phyloP scores from a whole-genome alignment of 2,113 vertebrate species.

The Bufo bufo region DNA sequence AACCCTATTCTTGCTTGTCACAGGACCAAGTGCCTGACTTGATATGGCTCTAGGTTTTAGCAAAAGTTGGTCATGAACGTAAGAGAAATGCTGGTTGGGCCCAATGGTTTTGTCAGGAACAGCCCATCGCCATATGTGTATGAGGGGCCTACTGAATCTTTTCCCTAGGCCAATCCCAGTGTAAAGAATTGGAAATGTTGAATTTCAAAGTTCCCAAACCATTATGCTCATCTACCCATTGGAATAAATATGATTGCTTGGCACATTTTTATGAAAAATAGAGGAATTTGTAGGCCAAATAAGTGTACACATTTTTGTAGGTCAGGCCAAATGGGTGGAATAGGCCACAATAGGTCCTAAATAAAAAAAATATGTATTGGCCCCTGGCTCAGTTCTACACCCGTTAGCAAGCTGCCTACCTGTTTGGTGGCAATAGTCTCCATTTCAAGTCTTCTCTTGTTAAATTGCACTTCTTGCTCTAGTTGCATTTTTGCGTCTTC shows the following conservation, averaged over 20 bases:
- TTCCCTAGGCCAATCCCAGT: too few relatives aligned
- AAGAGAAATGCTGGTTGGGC: too few relatives aligned
- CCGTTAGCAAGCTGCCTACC: constrained; percentile 63
- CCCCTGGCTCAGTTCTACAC: background rate
- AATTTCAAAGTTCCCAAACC: too few relatives aligned
- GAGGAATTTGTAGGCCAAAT: background rate
- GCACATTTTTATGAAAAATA: too few relatives aligned
- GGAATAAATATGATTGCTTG: too few relatives aligned
- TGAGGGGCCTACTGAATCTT: too few relatives aligned
- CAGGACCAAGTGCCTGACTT: background rate
- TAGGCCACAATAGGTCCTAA: background rate
- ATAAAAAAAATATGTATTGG: background rate
- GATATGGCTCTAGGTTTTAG: background rate
- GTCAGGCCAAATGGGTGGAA: background rate
- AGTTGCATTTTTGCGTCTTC: constrained; percentile 81
- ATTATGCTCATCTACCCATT: too few relatives aligned
- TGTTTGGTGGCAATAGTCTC: constrained; percentile 84
- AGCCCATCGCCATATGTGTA: too few relatives aligned
- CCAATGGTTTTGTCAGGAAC: too few relatives aligned
- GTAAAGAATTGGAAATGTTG: too few relatives aligned
- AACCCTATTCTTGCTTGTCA: too few relatives aligned
- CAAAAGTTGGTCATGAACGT: too few relatives aligned
- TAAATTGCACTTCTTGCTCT: constrained; percentile 81
- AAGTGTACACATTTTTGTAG: background rate
- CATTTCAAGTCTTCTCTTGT: constrained; percentile 84